Evolutionary conservation across 2,888 invertebrate genomes (phyloP).

Genomic region (Notodonta dromedarius): DNA sequence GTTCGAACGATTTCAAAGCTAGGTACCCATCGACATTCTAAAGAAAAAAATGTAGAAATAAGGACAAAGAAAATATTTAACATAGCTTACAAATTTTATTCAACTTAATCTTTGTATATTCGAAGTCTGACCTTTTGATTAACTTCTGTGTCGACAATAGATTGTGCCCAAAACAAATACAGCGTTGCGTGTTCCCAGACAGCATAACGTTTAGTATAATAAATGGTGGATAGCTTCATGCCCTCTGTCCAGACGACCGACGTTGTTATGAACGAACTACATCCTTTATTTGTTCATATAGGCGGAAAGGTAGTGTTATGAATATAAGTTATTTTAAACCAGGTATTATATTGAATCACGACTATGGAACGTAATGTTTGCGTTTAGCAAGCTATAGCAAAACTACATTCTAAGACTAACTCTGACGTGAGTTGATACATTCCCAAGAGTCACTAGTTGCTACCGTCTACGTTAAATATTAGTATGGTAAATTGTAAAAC

Average conservation of each 20-base stretch:
- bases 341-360: no score
- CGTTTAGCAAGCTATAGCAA: no score
- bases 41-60: background rate
- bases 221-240: constrained; percentile 13
- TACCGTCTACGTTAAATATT: no score
- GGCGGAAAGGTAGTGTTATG: background rate
- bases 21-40: background rate
- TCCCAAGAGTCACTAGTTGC: no score
- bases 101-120: background rate
- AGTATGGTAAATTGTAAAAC: no score
- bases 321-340: no score
- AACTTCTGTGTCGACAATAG: constrained; percentile 8
- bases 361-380: no score
- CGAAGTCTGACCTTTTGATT: background rate
- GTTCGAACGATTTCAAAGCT: background rate
- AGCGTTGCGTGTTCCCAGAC: constrained; percentile 12
- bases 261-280: background rate
- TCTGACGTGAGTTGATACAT: no score
- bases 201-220: constrained; percentile 12
- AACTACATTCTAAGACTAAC: no score
- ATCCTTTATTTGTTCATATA: background rate
- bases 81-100: background rate
- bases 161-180: constrained; percentile 11
- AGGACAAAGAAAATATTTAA: background rate
- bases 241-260: background rate